Conservation (phyloP, 2,888 invertebrate species). For the Lithophane semibrunnea region DNA sequence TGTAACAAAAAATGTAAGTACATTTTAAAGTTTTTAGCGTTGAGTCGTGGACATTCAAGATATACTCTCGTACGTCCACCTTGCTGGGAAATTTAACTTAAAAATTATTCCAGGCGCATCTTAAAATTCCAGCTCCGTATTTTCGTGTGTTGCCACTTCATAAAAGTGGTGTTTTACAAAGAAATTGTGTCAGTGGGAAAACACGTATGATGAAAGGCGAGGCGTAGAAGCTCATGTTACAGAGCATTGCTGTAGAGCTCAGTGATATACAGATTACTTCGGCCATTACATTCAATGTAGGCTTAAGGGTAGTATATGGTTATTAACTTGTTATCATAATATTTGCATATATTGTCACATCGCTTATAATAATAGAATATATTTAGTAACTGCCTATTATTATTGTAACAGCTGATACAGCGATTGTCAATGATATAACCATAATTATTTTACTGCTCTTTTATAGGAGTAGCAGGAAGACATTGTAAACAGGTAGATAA, state of each 20-base stretch:
- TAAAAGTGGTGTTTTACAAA: constrained; percentile 75
- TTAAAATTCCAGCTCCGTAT: constrained; percentile 65
- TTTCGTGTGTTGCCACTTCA: constrained; percentile 70
- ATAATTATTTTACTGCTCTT: background rate
- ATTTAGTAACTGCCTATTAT: background rate
- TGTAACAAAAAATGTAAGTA: constrained; percentile 33
- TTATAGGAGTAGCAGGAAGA: background rate
- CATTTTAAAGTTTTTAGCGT: constrained; percentile 53
- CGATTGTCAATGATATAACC: background rate
- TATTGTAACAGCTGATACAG: background rate
- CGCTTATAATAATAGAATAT: constrained; percentile 25
- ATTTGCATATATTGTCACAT: constrained; percentile 30
- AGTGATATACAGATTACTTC: constrained; percentile 37
- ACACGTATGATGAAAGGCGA: constrained; percentile 62
- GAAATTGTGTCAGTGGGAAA: constrained; percentile 78
- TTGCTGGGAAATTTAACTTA: constrained; percentile 47
- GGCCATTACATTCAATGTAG: constrained; percentile 19
- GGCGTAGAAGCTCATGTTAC: constrained; percentile 27
- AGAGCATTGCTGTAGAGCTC: constrained; percentile 11
- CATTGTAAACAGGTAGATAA: constrained; percentile 18
- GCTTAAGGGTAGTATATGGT: background rate
- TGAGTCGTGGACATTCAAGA: constrained; percentile 53
- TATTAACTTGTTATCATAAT: constrained; percentile 27
- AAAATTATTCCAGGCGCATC: constrained; percentile 57
- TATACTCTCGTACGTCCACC: constrained; percentile 49